Evolutionary conservation across 2,888 invertebrate genomes (phyloP), one percentile per base, ranked within the genome.

Genomic region (Aporophyla nigra): DNA sequence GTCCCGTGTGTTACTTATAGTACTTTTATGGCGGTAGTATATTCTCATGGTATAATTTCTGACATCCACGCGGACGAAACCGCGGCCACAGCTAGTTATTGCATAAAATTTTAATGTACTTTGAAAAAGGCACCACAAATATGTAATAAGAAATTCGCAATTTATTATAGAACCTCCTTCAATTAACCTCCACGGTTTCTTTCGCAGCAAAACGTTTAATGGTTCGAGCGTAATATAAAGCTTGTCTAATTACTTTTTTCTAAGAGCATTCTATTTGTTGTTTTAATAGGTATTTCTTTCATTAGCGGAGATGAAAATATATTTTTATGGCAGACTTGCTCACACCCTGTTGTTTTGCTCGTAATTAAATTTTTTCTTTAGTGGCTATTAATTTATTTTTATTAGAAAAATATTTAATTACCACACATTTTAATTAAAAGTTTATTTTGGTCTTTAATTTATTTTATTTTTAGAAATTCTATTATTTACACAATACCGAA

Each of bases 221-320:
- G 85, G 71, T 65, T 72, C 27, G 19, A 80, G 46, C 46, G 67
- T 70, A 76, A 82, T 82, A 76, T 80, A 79, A 85, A 87, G 80
- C 78, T 80, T 83, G 84, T 87, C 88, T 88, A 86, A 90, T 88
- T 87, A 87, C 83, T 86, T 87, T 87, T 86, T 77, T 69, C 46
- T 75, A 82, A 89, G 82, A 87, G 83, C 82, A 71, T 82, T 83
- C 83, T 87, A 87, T 90, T 88, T 87, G 83, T 84, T 87, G 63
- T 59, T 85, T 85, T 87, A 88, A 88, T 85, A 81, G 86, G 74
- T 75, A 84, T 87, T 86, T 77, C 76, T 87, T 87, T 87, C 86
- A 84, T 87, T 85, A 86, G 74, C 84, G 40, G 56, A 79, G 74
- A 76, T 79, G 73, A 74, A 85, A 81, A 85, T 68, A 79, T 69